These are phyloP conservation scores for Ceuthmochares aereus DNA, from an alignment of 2,113 vertebrate genomes.

Conservation along the genomic window DNA sequence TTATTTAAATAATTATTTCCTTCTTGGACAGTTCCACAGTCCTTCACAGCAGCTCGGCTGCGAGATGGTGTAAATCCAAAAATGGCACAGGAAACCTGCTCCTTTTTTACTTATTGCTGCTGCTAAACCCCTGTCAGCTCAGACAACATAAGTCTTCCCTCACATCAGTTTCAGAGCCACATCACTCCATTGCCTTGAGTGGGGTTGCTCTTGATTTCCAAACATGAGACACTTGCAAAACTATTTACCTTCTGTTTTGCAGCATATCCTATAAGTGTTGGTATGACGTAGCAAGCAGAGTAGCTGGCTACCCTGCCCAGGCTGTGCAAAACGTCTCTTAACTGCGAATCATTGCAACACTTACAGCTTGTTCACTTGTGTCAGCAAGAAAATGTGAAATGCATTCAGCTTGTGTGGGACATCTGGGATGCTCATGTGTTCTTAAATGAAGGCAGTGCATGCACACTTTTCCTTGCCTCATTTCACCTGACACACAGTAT, in stretches of 20 bases:
- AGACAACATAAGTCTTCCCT: neutral
- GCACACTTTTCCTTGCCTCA: neutral
- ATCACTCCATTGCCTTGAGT: neutral
- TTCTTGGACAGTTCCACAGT: neutral
- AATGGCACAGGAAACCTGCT: neutral
- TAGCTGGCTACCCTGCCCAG: neutral
- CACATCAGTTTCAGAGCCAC: neutral
- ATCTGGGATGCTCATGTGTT: neutral
- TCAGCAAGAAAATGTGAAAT: neutral
- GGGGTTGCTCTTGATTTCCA: neutral
- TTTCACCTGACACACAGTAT: neutral
- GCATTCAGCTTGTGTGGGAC: neutral
- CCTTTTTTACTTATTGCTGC: neutral
- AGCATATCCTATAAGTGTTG: rapidly evolving
- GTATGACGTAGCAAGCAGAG: neutral
- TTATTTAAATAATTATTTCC: neutral
- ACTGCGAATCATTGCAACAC: neutral
- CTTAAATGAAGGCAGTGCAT: rapidly evolving
- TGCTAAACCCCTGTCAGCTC: neutral
- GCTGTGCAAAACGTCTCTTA: neutral
- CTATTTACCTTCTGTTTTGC: neutral
- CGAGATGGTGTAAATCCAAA: neutral
- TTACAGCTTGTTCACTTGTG: neutral
- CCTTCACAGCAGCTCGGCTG: neutral
- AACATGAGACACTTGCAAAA: rapidly evolving